Percentiles rank a stretch among this genome's conserved stretches.
Conservation (phyloP, 2,888 invertebrate genomes). For the Amphipyra tragopoginis region DNA sequence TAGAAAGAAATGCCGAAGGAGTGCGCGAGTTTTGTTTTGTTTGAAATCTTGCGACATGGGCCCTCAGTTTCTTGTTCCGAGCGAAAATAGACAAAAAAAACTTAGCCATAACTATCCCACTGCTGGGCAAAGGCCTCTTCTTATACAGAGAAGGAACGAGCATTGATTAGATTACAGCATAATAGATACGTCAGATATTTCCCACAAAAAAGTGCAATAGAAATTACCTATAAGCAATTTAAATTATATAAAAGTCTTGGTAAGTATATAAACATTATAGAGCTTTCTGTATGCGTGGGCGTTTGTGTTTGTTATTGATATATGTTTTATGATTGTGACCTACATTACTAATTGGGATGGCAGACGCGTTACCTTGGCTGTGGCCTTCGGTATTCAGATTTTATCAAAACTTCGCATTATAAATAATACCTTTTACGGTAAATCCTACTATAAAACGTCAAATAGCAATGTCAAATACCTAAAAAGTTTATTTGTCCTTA, state of each 20-base stretch:
- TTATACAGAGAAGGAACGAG: too few relatives aligned
- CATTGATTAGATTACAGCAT: too few relatives aligned
- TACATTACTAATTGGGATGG: slow-evolving; percentile 20
- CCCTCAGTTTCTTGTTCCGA: too few relatives aligned
- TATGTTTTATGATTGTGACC: slow-evolving; percentile 30
- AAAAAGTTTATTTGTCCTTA: too few relatives aligned
- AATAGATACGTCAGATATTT: too few relatives aligned
- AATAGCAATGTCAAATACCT: slow-evolving; percentile 14
- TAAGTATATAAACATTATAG: not conserved
- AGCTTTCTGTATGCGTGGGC: not conserved
- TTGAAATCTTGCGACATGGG: slow-evolving; percentile 19
- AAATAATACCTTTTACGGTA: slow-evolving; percentile 6
- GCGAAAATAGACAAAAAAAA: too few relatives aligned
- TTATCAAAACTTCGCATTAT: slow-evolving; percentile 21
- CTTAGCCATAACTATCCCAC: too few relatives aligned
- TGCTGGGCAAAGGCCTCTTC: too few relatives aligned
- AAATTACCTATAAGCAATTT: too few relatives aligned
- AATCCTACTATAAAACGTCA: not conserved
- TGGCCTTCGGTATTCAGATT: slow-evolving; percentile 30
- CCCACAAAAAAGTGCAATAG: too few relatives aligned
- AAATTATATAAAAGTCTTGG: too few relatives aligned
- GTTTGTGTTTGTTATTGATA: slow-evolving; percentile 25
- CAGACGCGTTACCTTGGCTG: slow-evolving; percentile 40
- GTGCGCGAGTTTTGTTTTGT: not conserved
- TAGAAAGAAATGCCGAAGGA: slow-evolving; percentile 12